phyloP scores from a whole-genome alignment of 2,797 vertebrate genomes.

The Sebastes vulpes region DNA sequence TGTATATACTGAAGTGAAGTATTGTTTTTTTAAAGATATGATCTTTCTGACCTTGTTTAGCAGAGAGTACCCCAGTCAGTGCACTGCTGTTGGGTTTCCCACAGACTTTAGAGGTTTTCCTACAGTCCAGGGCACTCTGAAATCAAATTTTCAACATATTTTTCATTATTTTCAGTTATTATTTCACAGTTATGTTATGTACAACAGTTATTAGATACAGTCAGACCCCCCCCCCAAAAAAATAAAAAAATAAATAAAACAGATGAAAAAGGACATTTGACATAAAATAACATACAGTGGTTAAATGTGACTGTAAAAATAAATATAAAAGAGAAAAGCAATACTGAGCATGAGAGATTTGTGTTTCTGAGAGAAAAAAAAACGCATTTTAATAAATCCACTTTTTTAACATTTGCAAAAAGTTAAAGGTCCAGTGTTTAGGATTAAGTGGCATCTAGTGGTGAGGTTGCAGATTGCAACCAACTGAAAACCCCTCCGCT shows the following conservation, averaged over 20 bases:
- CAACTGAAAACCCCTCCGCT: too few species aligned
- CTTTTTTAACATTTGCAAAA: neutral
- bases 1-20: neutral
- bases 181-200: too few species aligned
- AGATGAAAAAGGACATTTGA: too few species aligned
- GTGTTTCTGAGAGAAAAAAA: neutral
- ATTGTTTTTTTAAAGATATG: neutral
- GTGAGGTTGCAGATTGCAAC: too few species aligned
- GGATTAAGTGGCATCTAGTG: too few species aligned
- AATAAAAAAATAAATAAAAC: too few species aligned
- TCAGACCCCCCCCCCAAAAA: too few species aligned
- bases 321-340: neutral
- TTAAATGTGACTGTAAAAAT: too few species aligned
- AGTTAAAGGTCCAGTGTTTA: neutral
- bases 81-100: constrained; percentile 92
- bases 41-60: constrained; percentile 92
- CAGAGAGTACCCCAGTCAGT: constrained; percentile 95
- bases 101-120: constrained; percentile 91
- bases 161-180: too few species aligned
- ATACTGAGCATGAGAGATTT: neutral
- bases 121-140: constrained; percentile 94
- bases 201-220: too few species aligned
- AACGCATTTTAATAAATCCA: neutral
- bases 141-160: constrained; percentile 6
- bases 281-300: too few species aligned